These are phyloP conservation scores for Symphodus melops DNA, from an alignment of 2,113 vertebrate species.

Conservation along the genomic window DNA sequence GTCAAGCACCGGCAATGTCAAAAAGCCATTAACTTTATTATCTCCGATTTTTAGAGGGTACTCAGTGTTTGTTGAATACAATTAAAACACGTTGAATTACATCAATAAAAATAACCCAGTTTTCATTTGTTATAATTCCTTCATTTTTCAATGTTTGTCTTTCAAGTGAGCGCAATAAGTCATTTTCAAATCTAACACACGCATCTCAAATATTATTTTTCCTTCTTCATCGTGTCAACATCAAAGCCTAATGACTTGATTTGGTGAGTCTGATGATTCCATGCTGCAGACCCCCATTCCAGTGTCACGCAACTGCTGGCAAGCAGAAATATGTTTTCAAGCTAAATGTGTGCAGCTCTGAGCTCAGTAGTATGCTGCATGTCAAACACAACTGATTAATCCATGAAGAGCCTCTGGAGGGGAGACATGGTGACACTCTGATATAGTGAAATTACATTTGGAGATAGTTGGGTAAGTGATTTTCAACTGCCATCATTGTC, in stretches of 20 bases:
- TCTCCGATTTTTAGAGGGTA: not conserved
- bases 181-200: not conserved
- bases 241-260: conserved; percentile 24
- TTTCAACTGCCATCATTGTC: not conserved
- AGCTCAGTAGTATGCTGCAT: conserved; percentile 32
- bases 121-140: too few relatives aligned
- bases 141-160: not conserved
- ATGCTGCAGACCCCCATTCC: not conserved
- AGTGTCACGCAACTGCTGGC: conserved; percentile 32
- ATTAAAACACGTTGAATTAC: not conserved
- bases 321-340: conserved; percentile 52
- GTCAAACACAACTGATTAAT: conserved; percentile 46
- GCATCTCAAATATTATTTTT: not conserved
- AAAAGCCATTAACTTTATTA: not conserved
- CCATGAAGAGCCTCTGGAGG: conserved; percentile 34
- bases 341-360: conserved; percentile 13
- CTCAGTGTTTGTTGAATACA: not conserved
- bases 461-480: conserved; percentile 7
- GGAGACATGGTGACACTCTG: conserved; percentile 23
- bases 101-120: not conserved
- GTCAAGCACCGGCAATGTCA: not conserved
- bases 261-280: conserved; percentile 12
- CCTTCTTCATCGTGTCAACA: conserved; percentile 2
- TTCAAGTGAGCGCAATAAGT: not conserved
- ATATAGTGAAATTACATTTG: conserved; percentile 27